Evolutionary conservation across 2,888 invertebrate species (phyloP), one percentile per base, ranked within the genome.

Genomic region (Stenoptilia bipunctidactyla): DNA sequence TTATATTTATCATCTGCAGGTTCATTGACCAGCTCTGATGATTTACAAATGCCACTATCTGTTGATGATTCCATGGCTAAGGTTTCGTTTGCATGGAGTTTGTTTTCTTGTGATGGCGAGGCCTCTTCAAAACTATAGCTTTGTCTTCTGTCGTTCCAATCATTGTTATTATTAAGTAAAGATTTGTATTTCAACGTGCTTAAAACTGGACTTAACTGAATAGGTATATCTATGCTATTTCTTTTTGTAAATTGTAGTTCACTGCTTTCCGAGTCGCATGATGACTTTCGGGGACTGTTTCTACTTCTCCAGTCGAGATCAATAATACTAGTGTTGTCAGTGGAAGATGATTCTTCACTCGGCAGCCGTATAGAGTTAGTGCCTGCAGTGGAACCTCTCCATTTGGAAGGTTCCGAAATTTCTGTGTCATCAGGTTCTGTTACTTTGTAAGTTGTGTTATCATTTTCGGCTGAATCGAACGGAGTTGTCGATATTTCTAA

Each of bases 21-120:
- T 40, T 76, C 74, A 45, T 76, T 74, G 1, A 89, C 86, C 35
- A 90, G 72, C 73, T 92, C 91, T 13, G 88, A 86, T 0, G 91
- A 92, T 55, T 90, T 87, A 47, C 91, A 91, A 52, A 92, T 87
- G 0, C 92, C 92, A 55, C 92, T 92, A 52, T 92, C 92, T 1
- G 91, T 92, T 2, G 91, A 92, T n/a, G 90, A 90, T 60, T 91
- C 91, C 56, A 90, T 88, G 1, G 87, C 83, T 45, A 83, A 65
- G 47, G 82, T 85, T 42, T 79, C 83, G 51, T 82, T 85, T 43
- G 58, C 65, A 43, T 69, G 65, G 39, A 62, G 49, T 36, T 65
- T 63, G 34, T 53, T 63, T 56, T 74, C 73, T 45, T 66, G 65
- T 30, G 71, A 44, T 13, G 79, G 69, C 15, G 70, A 63, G 1